These are phyloP conservation scores for Dysdera silvatica DNA, from an alignment of 1,140 invertebrate genomes.

Conservation along the genomic window DNA sequence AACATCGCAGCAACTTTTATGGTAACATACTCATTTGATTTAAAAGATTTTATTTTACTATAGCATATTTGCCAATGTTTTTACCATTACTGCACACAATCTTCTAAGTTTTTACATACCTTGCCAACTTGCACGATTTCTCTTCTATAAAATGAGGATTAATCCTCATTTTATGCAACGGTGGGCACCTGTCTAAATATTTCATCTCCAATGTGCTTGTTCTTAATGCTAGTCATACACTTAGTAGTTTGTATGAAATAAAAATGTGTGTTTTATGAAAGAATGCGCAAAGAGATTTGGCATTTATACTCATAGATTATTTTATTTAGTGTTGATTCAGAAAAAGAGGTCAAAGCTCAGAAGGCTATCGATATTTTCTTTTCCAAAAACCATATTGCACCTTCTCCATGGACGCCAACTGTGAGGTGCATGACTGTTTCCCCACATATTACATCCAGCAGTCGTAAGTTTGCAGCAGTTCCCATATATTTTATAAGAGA, in stretches of 20 bases:
- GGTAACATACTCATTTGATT: too few species aligned
- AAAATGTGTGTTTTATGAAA: background rate
- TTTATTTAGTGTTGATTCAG: constrained; percentile 17
- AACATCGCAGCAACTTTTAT: constrained; percentile 13
- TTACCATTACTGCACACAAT: background rate
- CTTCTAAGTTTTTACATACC: background rate
- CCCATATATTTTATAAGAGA: too few species aligned
- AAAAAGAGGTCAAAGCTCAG: constrained; percentile 22
- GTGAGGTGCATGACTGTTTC: too few species aligned
- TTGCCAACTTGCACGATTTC: too few species aligned
- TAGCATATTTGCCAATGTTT: background rate
- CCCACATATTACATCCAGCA: too few species aligned
- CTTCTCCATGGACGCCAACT: constrained; percentile 31
- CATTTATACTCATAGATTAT: background rate
- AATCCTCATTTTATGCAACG: background rate
- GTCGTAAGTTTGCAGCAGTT: too few species aligned
- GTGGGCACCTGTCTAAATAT: background rate
- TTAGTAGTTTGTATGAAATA: background rate
- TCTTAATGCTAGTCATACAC: background rate
- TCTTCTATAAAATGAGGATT: too few species aligned
- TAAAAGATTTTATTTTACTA: background rate
- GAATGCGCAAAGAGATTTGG: background rate
- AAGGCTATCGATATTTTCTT: constrained; percentile 29
- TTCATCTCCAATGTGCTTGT: background rate
- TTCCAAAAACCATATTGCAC: constrained; percentile 27